Evolutionary conservation across 2,888 invertebrate genomes (phyloP).

Genomic region (Hanleya hanleyi): DNA sequence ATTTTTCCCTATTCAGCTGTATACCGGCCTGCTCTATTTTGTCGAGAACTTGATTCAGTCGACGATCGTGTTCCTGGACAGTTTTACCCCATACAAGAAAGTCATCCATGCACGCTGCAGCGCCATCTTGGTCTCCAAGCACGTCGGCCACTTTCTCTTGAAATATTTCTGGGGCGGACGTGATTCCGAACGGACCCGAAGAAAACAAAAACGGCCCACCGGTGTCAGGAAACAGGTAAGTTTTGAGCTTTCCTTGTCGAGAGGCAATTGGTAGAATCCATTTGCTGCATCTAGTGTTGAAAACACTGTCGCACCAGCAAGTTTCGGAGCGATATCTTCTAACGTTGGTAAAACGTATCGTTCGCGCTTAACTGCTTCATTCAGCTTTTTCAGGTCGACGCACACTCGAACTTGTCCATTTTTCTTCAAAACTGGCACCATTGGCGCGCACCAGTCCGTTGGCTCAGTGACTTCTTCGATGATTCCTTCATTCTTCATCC

Average conservation of each 20-base stretch:
- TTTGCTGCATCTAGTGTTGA: conserved; percentile 27
- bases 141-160: too few species aligned
- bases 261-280: conserved; percentile 30
- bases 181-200: neutral
- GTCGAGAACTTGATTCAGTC: too few species aligned
- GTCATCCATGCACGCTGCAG: too few species aligned
- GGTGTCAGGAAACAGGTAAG: conserved; percentile 33
- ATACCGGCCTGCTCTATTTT: too few species aligned
- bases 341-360: conserved; percentile 26
- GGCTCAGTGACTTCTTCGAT: conserved; percentile 34
- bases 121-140: too few species aligned
- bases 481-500: conserved; percentile 29
- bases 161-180: neutral
- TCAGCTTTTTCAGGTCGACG: conserved; percentile 29
- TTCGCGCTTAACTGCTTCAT: conserved; percentile 30
- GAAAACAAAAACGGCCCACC: conserved; percentile 25
- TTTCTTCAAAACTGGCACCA: conserved; percentile 37
- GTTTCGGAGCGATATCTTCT: conserved; percentile 27
- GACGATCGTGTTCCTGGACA: too few species aligned
- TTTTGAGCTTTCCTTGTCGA: conserved; percentile 17
- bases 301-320: conserved; percentile 22
- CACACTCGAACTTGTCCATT: conserved; percentile 31
- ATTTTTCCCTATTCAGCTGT: too few species aligned
- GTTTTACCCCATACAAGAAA: too few species aligned
- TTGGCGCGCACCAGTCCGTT: too few species aligned